phyloP scores from a whole-genome alignment of 2,888 invertebrate genomes.

The Smittia aterrima region DNA sequence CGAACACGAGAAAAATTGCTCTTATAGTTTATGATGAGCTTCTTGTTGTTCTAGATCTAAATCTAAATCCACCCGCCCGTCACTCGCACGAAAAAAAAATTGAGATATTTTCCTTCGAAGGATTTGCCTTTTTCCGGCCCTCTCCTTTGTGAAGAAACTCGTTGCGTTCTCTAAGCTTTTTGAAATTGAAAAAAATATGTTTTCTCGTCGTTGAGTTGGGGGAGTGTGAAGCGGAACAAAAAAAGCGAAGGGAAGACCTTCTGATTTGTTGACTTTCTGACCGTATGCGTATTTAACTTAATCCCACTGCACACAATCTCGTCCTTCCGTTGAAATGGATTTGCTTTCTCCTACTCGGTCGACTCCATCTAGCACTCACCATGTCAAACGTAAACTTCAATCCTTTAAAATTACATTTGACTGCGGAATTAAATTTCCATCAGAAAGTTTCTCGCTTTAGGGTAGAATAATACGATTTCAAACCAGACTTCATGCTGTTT shows the following conservation, averaged over 20 bases:
- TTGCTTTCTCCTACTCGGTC: background rate
- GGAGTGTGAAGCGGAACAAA: background rate
- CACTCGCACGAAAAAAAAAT: too few species aligned
- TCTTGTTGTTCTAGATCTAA: too few species aligned
- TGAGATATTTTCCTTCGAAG: too few species aligned
- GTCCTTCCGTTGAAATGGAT: background rate
- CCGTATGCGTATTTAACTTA: conserved; percentile 32
- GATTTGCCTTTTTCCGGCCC: too few species aligned
- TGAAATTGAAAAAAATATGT: background rate
- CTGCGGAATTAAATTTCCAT: background rate
- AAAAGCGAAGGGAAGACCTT: background rate
- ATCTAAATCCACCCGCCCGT: too few species aligned
- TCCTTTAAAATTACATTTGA: background rate
- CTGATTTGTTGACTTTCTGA: conserved; percentile 38
- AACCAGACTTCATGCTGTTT: background rate
- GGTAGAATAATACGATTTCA: background rate
- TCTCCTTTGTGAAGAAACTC: too few species aligned
- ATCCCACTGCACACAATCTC: background rate
- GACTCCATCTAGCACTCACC: too few species aligned
- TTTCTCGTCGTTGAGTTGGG: too few species aligned
- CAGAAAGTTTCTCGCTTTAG: background rate
- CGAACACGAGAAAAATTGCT: too few species aligned
- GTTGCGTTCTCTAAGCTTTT: background rate
- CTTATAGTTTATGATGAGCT: too few species aligned
- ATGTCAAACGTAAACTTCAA: background rate